These are phyloP conservation scores for Troglohyphantes excavatus DNA, from an alignment of 2,888 invertebrate species.

Conservation along the genomic window DNA sequence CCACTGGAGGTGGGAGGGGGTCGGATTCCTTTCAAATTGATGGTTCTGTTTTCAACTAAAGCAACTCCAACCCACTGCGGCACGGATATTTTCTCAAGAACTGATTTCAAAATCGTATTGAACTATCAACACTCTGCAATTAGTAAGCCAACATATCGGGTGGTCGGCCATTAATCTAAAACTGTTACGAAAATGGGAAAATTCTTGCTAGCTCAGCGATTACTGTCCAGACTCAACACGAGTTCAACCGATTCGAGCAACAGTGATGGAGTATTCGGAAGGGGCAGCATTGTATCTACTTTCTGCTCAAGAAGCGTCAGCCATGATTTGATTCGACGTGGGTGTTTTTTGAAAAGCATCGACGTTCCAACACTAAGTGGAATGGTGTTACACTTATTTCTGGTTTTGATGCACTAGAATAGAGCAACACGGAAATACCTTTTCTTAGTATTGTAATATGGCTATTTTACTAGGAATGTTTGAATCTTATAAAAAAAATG, in stretches of 20 bases:
- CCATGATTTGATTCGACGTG: background rate
- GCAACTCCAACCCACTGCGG: constrained; percentile 3
- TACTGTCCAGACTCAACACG: background rate
- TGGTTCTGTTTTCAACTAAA: constrained; percentile 26
- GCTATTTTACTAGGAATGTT: too few relatives aligned
- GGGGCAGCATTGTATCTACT: background rate
- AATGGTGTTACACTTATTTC: background rate
- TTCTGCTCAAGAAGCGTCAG: background rate
- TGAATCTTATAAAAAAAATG: too few relatives aligned
- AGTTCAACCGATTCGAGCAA: constrained; percentile 3
- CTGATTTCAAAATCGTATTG: constrained; percentile 66
- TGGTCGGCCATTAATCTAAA: constrained; percentile 59
- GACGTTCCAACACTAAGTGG: background rate
- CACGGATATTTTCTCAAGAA: constrained; percentile 30
- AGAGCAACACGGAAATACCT: too few relatives aligned
- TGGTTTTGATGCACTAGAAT: background rate
- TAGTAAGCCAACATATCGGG: constrained; percentile 47
- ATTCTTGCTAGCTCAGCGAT: background rate
- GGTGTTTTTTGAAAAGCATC: background rate
- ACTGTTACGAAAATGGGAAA: constrained; percentile 43
- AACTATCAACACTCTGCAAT: constrained; percentile 51
- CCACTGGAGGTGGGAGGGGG: background rate
- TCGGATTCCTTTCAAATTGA: constrained; percentile 52
- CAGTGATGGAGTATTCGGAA: background rate
- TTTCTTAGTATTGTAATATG: too few relatives aligned